Evolutionary conservation across 2,113 vertebrate species (phyloP), one percentile per base, ranked within the genome.

Genomic region (Oophaga pumilio): DNA sequence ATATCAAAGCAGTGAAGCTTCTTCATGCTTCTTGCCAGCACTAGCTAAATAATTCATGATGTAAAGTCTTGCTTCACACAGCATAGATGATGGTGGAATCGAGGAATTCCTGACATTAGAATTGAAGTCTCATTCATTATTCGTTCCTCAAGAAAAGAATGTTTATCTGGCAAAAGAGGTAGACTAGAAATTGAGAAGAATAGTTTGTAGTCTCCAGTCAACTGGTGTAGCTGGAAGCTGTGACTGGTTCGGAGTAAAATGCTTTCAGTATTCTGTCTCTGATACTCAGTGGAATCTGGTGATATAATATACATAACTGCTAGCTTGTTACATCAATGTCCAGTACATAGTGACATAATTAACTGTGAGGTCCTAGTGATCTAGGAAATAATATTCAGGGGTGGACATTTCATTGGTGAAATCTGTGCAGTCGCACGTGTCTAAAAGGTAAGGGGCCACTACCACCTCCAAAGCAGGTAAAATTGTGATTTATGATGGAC

Each of bases 41-140:
- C 4, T 69, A 69, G 66, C 4, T 69, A 26, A 69, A 69, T 69
- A 69, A 69, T 69, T 69, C n/a, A 69, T 26, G 26, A 69, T 69
- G 66, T 69, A 69, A 28, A 69, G 66, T 24, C 66, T 69, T 69
- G 12, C 66, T 69, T 69, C 66, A 69, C 66, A 69, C 24, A 28
- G 24, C 66, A 26, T 28, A 69, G 66, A 69, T 12, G n/a, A 69
- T 69, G 24, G 24, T 4, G 24, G 24, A 24, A 69, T 69, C 66
- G 3, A 69, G 66, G 24, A 26, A 69, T 26, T 69, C 66, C 12
- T 69, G 66, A 69, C 24, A 69, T 69, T 26, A 28, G 24, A 69
- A 28, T 28, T 69, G 66, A 28, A 26, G 66, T 69, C 66, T 28
- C 24, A 69, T 69, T 69, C 24, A 69, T 69, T 69, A 69, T 24